Base-by-base conservation (phyloP, 2,113 vertebrate genomes). In the Baryphthengus martii region DNA sequence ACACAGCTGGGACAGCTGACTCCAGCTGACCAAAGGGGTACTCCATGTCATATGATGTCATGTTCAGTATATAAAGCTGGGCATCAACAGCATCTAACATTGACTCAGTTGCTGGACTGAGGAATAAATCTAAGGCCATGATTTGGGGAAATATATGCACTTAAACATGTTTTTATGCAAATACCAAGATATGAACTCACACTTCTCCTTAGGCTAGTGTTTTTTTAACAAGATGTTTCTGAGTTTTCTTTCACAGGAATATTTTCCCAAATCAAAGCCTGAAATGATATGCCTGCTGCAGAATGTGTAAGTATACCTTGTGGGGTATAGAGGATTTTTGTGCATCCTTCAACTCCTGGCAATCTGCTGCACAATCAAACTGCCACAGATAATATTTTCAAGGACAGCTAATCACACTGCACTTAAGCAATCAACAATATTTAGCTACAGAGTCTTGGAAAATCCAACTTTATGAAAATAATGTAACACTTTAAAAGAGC, bases 401-500 rank as follows among this genome's bases (percentile, higher is more conserved):
- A 96, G 92, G 85, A 66, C 40, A 89, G 62, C 21, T 89, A 89
- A 93, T 83, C 81, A 72, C 44, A 58, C 18, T 79, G n/a, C 53
- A 79, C 74, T 89, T 81, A 52, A 85, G 68, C 5, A 16, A 95
- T 86, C 59, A 89, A 88, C 42, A 86, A n/a, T 74, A 67, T 72
- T 89, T 85, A 93, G 19, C 76, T 93, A 47, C 47, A 63, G 15
- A 53, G 9, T 25, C 33, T 17, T 70, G 45, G 71, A 90, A 94
- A 83, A 84, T 50, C 59, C 76, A 86, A 78, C 72, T 59, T 81
- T 82, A 25, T 68, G 52, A 63, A 84, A 95, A 78, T 18, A 78
- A 47, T 23, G 40, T 42, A 71, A 40, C 3, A 39, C 6, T 93
- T 89, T 26, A 78, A 75, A 74, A n/a, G 25, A 90, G 21, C 6